These are phyloP conservation scores for Heterotilapia buettikoferi DNA, from an alignment of 2,113 vertebrate species.

Conservation along the genomic window DNA sequence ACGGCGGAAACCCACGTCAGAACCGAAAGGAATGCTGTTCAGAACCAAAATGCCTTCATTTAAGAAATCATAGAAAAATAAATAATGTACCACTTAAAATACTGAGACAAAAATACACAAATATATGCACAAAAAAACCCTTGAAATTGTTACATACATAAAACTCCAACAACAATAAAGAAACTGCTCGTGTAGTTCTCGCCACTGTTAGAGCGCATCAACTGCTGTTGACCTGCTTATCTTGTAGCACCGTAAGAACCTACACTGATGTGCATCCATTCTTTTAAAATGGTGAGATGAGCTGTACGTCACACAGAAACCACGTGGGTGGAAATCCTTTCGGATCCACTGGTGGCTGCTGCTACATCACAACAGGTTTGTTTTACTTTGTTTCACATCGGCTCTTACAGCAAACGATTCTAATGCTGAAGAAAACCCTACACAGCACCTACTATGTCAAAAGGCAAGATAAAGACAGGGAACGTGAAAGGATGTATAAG, in stretches of 20 bases:
- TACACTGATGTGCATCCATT: slow-evolving; percentile 16
- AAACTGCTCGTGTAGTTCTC: slow-evolving; percentile 43
- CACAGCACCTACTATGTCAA: slow-evolving; percentile 13
- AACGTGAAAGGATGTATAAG: neutral
- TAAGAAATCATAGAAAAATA: slow-evolving; percentile 71
- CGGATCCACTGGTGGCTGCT: neutral
- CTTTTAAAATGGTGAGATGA: neutral
- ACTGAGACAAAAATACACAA: slow-evolving; percentile 64
- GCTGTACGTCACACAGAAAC: slow-evolving; percentile 12
- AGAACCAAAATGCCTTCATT: slow-evolving; percentile 62
- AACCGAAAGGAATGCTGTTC: slow-evolving; percentile 69
- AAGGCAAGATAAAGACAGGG: neutral
- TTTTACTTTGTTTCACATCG: neutral
- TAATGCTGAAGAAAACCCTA: neutral
- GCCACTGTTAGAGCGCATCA: slow-evolving; percentile 19
- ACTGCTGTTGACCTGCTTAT: slow-evolving; percentile 1
- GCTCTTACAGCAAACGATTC: neutral
- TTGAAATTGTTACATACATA: slow-evolving; percentile 17
- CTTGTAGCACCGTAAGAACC: slow-evolving; percentile 35
- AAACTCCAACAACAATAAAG: slow-evolving; percentile 45
- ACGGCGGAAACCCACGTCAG: slow-evolving; percentile 8
- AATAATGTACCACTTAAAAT: slow-evolving; percentile 67
- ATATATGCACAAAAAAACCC: slow-evolving; percentile 43
- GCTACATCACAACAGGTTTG: slow-evolving; percentile 8
- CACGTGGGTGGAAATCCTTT: neutral